Evolutionary conservation across 2,113 vertebrate species (phyloP).

Genomic region (Salvator merianae): DNA sequence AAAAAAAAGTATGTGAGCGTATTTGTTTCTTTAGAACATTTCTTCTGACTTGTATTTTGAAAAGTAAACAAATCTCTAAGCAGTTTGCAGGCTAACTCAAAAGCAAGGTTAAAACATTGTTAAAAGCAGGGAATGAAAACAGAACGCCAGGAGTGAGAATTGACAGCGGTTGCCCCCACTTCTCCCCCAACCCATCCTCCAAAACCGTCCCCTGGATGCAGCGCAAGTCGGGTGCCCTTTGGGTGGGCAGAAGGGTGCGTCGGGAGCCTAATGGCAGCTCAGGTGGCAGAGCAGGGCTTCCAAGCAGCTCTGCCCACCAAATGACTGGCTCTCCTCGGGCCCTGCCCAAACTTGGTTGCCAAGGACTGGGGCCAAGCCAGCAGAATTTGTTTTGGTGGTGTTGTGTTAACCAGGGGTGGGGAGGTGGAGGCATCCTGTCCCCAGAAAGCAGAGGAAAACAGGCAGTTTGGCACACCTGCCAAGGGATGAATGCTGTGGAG

Average conservation of each 20-base stretch:
- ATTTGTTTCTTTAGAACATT: too few species aligned
- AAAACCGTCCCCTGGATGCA: not conserved
- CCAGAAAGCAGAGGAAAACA: conserved; percentile 72
- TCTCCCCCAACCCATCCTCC: too few species aligned
- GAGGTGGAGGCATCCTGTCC: conserved; percentile 58
- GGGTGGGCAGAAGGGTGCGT: conserved; percentile 21
- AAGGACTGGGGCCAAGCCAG: conserved; percentile 79
- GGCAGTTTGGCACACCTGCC: conserved; percentile 49
- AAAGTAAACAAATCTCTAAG: too few species aligned
- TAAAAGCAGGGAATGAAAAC: too few species aligned
- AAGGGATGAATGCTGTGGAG: conserved; percentile 47
- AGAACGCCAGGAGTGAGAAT: too few species aligned
- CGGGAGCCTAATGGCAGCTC: too few species aligned
- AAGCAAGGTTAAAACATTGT: too few species aligned
- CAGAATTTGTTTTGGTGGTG: conserved; percentile 82
- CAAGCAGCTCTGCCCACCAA: conserved; percentile 67
- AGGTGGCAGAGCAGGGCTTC: too few species aligned
- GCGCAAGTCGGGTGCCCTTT: not conserved
- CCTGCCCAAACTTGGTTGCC: conserved; percentile 80
- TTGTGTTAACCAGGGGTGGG: conserved; percentile 64
- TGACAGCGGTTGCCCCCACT: too few species aligned
- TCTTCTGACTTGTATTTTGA: too few species aligned
- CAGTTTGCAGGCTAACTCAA: too few species aligned
- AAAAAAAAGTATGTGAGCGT: too few species aligned
- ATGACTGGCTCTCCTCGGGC: conserved; percentile 61